Conservation (phyloP, 2,797 vertebrate species). For the Aplochiton taeniatus region DNA sequence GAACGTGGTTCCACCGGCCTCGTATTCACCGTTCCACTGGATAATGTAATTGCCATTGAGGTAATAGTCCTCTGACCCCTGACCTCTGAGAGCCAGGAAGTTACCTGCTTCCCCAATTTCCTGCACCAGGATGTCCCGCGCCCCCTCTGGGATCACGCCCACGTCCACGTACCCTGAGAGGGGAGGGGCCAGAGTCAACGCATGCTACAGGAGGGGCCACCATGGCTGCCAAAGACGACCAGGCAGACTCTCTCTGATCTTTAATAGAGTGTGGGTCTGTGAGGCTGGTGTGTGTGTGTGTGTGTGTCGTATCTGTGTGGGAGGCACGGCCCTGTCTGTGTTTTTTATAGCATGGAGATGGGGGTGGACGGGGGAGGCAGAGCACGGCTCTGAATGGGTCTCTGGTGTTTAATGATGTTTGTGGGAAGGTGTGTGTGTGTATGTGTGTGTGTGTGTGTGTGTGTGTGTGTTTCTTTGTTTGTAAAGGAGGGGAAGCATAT, state of each 20-base stretch:
- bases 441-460: constrained; percentile 42
- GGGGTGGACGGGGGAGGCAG: constrained; percentile 39
- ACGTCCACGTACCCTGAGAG: constrained; percentile 89
- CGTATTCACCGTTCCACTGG: constrained; percentile 97
- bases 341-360: constrained; percentile 57
- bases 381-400: constrained; percentile 62
- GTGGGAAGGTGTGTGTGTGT: constrained; percentile 64
- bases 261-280: constrained; percentile 68
- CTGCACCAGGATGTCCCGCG: constrained; percentile 88
- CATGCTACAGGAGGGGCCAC: constrained; percentile 57
- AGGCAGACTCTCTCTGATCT: constrained; percentile 72
- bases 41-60: constrained; percentile 96
- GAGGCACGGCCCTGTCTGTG: constrained; percentile 68
- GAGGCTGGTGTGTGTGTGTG: constrained; percentile 42
- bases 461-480: constrained; percentile 31
- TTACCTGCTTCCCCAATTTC: constrained; percentile 91
- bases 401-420: constrained; percentile 76
- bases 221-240: constrained; percentile 60
- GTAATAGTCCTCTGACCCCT: constrained; percentile 85
- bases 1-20: constrained; percentile 87
- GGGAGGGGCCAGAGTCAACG: not conserved
- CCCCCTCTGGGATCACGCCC: constrained; percentile 91
- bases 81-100: constrained; percentile 88
- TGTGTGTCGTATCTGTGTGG: constrained; percentile 41
- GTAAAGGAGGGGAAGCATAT: constrained; percentile 47